These are phyloP conservation scores for Alces alces DNA, from an alignment of 2,113 vertebrate species.

Conservation along the genomic window DNA sequence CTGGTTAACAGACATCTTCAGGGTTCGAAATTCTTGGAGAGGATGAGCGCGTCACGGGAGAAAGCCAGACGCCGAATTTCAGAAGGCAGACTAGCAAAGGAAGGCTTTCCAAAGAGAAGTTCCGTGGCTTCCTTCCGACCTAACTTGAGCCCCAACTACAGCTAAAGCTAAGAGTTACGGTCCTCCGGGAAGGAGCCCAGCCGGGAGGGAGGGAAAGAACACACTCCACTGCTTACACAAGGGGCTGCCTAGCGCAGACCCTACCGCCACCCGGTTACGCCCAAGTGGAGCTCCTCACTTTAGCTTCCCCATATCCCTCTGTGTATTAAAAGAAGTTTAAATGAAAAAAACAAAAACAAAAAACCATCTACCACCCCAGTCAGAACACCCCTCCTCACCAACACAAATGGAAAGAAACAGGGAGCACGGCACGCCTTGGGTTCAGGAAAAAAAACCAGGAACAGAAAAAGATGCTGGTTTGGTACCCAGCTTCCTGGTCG, in stretches of 20 bases:
- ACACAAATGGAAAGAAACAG: constrained; percentile 34
- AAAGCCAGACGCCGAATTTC: not conserved
- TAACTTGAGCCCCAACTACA: not conserved
- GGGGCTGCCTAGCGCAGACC: not conserved
- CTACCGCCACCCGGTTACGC: not conserved
- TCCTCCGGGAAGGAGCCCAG: not conserved
- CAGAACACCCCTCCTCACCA: constrained; percentile 52
- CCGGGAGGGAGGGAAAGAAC: not conserved
- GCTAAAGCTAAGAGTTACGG: not conserved
- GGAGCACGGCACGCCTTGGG: constrained; percentile 51
- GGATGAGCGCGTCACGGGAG: not conserved
- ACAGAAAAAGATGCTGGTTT: constrained; percentile 66
- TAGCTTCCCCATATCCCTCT: constrained; percentile 21
- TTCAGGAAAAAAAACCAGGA: constrained; percentile 68
- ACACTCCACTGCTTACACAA: not conserved
- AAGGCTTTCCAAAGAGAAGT: not conserved
- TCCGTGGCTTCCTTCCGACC: not conserved
- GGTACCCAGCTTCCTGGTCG: constrained; percentile 68
- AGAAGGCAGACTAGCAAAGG: not conserved
- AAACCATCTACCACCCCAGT: constrained; percentile 54
- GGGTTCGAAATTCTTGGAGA: not conserved
- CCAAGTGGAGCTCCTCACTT: not conserved
- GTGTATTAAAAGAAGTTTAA: not conserved
- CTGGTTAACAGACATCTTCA: not conserved
- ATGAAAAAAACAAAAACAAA: not conserved